phyloP scores from a whole-genome alignment of 2,797 vertebrate species.

The Centropyge bicolor region DNA sequence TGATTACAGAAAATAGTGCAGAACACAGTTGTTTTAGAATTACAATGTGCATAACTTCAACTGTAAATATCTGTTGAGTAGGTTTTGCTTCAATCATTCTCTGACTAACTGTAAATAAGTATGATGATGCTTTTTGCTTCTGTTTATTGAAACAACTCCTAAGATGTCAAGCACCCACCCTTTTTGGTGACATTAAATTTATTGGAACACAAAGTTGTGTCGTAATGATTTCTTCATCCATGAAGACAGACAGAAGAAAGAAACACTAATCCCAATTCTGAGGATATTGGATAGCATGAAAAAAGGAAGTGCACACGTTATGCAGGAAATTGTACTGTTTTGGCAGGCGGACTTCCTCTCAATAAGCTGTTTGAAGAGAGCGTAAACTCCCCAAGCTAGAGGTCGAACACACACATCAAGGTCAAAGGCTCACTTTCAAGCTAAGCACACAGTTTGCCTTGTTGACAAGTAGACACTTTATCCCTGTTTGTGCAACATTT shows the following conservation, averaged over 20 bases:
- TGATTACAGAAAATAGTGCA: slow-evolving; percentile 19
- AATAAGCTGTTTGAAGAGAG: background rate
- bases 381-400: background rate
- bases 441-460: slow-evolving; percentile 19
- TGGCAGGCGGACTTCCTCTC: background rate
- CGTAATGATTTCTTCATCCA: background rate
- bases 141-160: slow-evolving; percentile 31
- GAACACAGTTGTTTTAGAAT: background rate
- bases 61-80: slow-evolving; percentile 52
- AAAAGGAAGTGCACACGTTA: too few species aligned
- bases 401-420: slow-evolving; percentile 8
- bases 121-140: slow-evolving; percentile 28
- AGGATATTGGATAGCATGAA: background rate
- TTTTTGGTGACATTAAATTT: slow-evolving; percentile 74
- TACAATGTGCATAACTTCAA: background rate
- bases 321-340: background rate
- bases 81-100: slow-evolving; percentile 20
- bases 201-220: slow-evolving; percentile 29
- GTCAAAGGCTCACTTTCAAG: slow-evolving; percentile 32
- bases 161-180: slow-evolving; percentile 26
- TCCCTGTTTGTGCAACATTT: slow-evolving; percentile 42
- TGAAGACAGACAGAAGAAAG: background rate
- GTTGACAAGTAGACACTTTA: slow-evolving; percentile 46
- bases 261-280: background rate
- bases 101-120: slow-evolving; percentile 43